A percentile compares a stretch with the other conserved stretches of the same genome.
phyloP scores from a whole-genome alignment of 2,797 vertebrate species.

The Smutsia temminckii region DNA sequence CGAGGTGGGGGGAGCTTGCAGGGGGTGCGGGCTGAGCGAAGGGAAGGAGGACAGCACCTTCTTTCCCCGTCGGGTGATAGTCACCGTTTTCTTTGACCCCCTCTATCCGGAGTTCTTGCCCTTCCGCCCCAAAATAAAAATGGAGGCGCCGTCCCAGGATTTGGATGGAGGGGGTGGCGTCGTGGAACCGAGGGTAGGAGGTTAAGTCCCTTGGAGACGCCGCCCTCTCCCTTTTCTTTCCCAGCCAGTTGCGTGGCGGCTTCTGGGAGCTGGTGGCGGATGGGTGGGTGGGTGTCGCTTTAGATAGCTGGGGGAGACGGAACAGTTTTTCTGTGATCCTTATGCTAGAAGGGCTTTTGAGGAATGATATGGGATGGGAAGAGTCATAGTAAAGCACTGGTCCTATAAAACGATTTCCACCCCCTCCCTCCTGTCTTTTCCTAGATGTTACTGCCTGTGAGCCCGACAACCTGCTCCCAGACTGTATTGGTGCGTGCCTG shows the following conservation, averaged over 20 bases:
- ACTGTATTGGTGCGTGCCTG: background rate
- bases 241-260: slow-evolving; percentile 18
- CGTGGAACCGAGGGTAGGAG: slow-evolving; percentile 42
- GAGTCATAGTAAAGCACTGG: background rate
- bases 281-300: background rate
- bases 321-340: background rate
- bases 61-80: background rate
- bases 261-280: background rate
- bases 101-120: slow-evolving; percentile 39
- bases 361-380: slow-evolving; percentile 8
- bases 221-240: background rate
- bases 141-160: slow-evolving; percentile 65
- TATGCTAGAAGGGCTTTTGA: slow-evolving; percentile 31
- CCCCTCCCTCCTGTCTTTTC: background rate
- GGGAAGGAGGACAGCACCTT: background rate
- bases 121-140: slow-evolving; percentile 70
- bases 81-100: slow-evolving; percentile 48
- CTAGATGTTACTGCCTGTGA: slow-evolving; percentile 43
- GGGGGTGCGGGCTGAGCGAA: slow-evolving; percentile 8
- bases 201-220: slow-evolving; percentile 37
- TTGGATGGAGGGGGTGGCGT: slow-evolving; percentile 57
- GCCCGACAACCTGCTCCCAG: background rate
- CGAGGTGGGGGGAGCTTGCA: slow-evolving; percentile 7
- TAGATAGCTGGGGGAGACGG: background rate
- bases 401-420: background rate